Conservation (phyloP, 2,113 vertebrate species). For the Grus americana region DNA sequence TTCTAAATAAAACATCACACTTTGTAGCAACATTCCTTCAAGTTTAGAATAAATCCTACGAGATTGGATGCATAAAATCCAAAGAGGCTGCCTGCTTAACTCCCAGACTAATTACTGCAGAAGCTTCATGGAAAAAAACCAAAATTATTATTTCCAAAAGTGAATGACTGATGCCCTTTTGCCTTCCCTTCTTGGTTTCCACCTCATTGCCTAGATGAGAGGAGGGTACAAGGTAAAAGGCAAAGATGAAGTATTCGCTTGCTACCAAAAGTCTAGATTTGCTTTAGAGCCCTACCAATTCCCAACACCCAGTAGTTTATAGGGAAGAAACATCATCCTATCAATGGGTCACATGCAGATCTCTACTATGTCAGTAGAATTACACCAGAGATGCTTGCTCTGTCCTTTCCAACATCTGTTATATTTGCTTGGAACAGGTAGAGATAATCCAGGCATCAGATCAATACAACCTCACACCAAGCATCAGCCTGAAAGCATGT, state of each 20-base stretch:
- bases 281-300: neutral
- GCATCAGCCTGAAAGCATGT: neutral
- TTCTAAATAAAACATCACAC: slow-evolving; percentile 40
- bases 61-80: neutral
- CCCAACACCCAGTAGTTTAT: neutral
- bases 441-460: neutral
- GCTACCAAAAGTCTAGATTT: neutral
- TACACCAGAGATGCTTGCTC: neutral
- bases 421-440: neutral
- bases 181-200: neutral
- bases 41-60: neutral
- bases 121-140: neutral
- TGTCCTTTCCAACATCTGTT: neutral
- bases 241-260: neutral
- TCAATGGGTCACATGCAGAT: neutral
- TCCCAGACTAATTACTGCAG: neutral
- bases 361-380: neutral
- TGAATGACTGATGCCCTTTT: neutral
- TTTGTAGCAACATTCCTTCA: neutral
- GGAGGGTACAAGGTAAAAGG: neutral
- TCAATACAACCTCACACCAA: neutral
- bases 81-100: neutral
- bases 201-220: neutral
- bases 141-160: neutral
- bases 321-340: neutral